Base-by-base conservation (phyloP, 2,888 invertebrate genomes). In the Hemistola chrysoprasaria region DNA sequence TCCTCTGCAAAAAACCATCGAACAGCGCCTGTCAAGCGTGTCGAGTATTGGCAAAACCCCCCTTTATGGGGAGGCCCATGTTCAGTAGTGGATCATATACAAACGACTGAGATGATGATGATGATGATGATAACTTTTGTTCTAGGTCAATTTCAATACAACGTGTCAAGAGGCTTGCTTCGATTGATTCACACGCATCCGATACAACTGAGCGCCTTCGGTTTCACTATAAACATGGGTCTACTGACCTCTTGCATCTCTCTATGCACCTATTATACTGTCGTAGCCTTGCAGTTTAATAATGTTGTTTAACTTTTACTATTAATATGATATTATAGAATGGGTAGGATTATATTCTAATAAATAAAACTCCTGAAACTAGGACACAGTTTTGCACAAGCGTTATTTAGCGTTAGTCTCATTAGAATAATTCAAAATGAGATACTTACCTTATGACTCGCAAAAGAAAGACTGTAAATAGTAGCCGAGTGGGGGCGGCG, bases 401-500 rank as follows among this genome's bases (percentile, higher is more conserved):
- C 46, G 32, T 47, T 57, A 63, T 61, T 59, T 56, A 40, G 37
- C 46, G 32, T 47, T 57, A 63, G 60, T 59, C 57, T 62, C 60
- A 72, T 74, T 73, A 70, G 57, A 55, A 61, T 63, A 75, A 71
- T 70, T 61, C 60, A 64, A 71, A 74, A 72, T 65, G 68, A 62
- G 65, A 65, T 65, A 62, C 64, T 65, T 67, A 63, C 65, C 64
- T 66, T 61, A 62, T 69, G 63, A 65, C 53, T 62, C 53, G 62
- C 57, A 71, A 78, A 78, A 73, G 64, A 65, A 68, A 72, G 74
- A 72, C 70, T 71, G 70, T 70, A 70, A 74, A 76, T 75, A 75
- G 68, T 64, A 67, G 62, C 62, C 53, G 58, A 63, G 70, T 59
- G 68, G 65, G 65, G 66, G 63, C 56, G 61, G 56, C 66, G 76